Percentiles rank a stretch among this genome's conserved stretches.
Conservation (phyloP, 2,797 vertebrate species). For the Danio albolineatus region DNA sequence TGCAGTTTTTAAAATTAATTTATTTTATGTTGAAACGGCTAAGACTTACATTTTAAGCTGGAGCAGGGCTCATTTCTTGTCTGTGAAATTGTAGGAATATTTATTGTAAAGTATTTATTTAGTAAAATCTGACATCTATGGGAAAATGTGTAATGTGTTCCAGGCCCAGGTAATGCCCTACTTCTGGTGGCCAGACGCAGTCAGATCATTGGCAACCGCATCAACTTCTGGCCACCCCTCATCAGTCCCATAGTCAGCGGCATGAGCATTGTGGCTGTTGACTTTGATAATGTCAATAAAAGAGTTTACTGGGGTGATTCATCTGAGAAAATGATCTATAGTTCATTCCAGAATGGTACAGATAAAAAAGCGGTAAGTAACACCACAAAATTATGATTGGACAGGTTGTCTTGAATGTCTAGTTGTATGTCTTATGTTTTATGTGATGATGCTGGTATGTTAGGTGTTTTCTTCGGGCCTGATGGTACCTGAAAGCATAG, state of each 20-base stretch:
- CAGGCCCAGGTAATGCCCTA: constrained; percentile 81
- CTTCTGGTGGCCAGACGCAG: constrained; percentile 86
- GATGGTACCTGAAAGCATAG: constrained; percentile 76
- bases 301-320: constrained; percentile 92
- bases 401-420: background rate
- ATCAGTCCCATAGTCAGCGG: constrained; percentile 82
- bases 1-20: no score
- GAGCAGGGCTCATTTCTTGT: no score
- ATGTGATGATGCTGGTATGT: constrained; percentile 5
- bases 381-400: no score
- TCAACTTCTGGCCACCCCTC: constrained; percentile 80
- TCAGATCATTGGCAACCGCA: constrained; percentile 84
- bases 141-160: constrained; percentile 1
- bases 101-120: background rate
- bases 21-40: no score
- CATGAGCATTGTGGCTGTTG: constrained; percentile 84
- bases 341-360: constrained; percentile 87
- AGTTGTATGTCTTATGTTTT: background rate
- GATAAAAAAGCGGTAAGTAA: constrained; percentile 84
- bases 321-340: constrained; percentile 89
- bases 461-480: constrained; percentile 77
- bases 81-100: no score
- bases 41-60: no score
- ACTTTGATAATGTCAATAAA: constrained; percentile 87
- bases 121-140: background rate